Base-by-base conservation (phyloP, 2,888 invertebrate genomes). In the Cataglyphis rosenhaueri region DNA sequence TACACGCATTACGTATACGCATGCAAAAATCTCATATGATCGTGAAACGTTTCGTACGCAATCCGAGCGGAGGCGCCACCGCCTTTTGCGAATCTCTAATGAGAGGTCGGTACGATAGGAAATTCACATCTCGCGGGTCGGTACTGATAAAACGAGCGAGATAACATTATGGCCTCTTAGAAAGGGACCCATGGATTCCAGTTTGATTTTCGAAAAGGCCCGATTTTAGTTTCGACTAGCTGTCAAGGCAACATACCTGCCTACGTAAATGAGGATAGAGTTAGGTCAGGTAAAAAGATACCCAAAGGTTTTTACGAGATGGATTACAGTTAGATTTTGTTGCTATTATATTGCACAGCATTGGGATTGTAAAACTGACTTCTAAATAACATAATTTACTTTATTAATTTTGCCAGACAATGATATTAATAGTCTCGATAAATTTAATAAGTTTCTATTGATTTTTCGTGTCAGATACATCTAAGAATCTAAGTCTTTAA, bases 1-100 rank as follows among this genome's bases (percentile, higher is more conserved):
- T 76, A 64, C 5, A 32, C 5, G 29, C 38, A 25, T 18, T 68
- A 29, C 57, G 38, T 41, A 44, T 21, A 70, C 55, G n/a, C 41
- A 44, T 32, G 32, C 15, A 21, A 55, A 29, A 18, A 57, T 32
- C 15, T 52, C 15, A 41, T n/a, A 71, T 32, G 74, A 71, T 61
- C 75, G 62, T 55, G 66, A 86, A 52, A 75, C 12, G 52, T 78
- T 89, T 89, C 59, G 3, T 25, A 10, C 59, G 73, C 48, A 29
- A 59, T 82, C 90, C 93, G 89, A 81, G 21, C 0, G 83, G 92
- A 83, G 94, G 93, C 94, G 94, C 94, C 94, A 94, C 94, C 74
- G 84, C 92, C 92, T 88, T 89, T 92, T 89, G 92, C 92, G 89
- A 92, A 91, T 92, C 87, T 86, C 76, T 52, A 41, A 87, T 81